Conservation (phyloP, 2,888 invertebrate species). For the Melikaiella ostensackeni region DNA sequence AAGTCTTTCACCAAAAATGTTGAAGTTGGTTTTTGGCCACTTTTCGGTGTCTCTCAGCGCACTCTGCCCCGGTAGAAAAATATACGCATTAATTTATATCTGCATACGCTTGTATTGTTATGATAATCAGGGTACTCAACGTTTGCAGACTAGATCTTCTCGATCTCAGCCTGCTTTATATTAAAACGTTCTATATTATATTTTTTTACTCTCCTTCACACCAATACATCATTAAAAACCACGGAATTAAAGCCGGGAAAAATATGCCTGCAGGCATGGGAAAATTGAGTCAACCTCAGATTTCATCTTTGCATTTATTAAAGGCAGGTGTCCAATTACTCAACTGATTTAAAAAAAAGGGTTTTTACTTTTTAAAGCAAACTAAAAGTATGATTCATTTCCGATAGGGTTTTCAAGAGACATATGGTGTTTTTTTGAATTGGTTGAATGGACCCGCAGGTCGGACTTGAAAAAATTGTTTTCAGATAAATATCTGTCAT, state of each 20-base stretch:
- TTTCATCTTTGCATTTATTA: slow-evolving; percentile 6
- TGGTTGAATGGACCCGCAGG: slow-evolving; percentile 66
- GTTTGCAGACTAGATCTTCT: slow-evolving; percentile 63
- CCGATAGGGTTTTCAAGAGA: background rate
- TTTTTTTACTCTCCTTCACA: background rate
- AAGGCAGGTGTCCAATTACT: background rate
- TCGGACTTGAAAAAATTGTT: slow-evolving; percentile 54
- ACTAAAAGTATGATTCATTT: background rate
- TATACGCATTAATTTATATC: slow-evolving; percentile 77
- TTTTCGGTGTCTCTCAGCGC: no score
- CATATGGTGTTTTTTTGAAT: slow-evolving; percentile 53
- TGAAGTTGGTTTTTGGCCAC: no score
- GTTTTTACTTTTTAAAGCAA: background rate
- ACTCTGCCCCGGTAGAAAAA: slow-evolving; percentile 73
- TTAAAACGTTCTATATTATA: slow-evolving; percentile 10
- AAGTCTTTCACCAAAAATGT: no score
- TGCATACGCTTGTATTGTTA: slow-evolving; percentile 74
- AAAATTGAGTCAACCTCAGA: slow-evolving; percentile 35
- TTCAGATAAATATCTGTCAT: slow-evolving; percentile 61
- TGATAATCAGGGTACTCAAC: slow-evolving; percentile 68
- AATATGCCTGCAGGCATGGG: slow-evolving; percentile 21
- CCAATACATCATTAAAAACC: background rate
- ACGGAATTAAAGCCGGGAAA: background rate
- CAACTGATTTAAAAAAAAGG: background rate
- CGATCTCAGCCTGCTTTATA: slow-evolving; percentile 46